Conservation (phyloP, 2,113 vertebrate species). For the Bettongia penicillata region DNA sequence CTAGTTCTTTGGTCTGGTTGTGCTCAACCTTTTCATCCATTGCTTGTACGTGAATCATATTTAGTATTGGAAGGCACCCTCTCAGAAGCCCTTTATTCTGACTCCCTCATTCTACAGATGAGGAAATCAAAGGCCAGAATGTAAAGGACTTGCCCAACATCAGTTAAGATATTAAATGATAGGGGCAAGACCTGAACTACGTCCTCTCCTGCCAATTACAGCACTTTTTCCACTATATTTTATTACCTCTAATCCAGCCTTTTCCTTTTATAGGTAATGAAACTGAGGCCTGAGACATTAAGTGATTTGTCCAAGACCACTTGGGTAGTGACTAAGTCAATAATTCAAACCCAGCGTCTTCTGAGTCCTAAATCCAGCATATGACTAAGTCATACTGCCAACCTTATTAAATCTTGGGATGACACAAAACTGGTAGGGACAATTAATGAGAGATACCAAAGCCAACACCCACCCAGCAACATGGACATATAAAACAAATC, state of each 20-base stretch:
- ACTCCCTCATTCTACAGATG: not conserved
- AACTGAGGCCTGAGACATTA: not conserved
- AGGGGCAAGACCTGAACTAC: not conserved
- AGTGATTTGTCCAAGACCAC: not conserved
- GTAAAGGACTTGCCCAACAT: not conserved
- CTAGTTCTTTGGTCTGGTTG: no score
- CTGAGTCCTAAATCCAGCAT: no score
- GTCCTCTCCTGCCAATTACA: not conserved
- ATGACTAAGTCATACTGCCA: no score
- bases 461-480: not conserved
- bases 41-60: no score
- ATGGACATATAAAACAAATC: not conserved
- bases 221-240: no score
- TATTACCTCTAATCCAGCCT: not conserved
- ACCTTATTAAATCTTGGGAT: not conserved
- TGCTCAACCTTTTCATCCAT: no score
- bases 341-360: not conserved
- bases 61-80: no score
- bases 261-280: not conserved
- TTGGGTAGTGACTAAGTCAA: not conserved
- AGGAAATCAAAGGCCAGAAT: not conserved
- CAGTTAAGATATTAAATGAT: not conserved
- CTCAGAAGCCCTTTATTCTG: not conserved
- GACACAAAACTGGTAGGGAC: not conserved
- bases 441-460: not conserved